Base-by-base conservation (phyloP, 2,797 vertebrate genomes). In the Rousettus madagascariensis region DNA sequence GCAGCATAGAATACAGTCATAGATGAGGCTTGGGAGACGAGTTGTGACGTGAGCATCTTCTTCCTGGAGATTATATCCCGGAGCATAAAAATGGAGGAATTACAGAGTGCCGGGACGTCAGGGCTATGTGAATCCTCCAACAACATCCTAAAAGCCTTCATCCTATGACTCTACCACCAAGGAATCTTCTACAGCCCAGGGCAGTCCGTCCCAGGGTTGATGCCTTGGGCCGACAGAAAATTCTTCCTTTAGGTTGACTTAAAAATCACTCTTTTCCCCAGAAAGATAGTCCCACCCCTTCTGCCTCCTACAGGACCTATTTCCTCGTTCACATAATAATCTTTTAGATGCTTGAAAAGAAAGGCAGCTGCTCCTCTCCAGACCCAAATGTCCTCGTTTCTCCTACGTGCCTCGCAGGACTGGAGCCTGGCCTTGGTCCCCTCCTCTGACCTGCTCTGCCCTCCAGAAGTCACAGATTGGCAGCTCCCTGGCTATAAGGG, bases 41-140 rank as follows among this genome's bases (percentile, higher is more conserved):
- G 17, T 11, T 19, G 15, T 6, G 53, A 75, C 8, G 0, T 1
- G 2, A 5, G 43, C 0, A 0, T 49, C 43, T 61, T 30, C 63
- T 41, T 2, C 1, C 0, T 41, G n/a, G 87, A 71, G 77, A 66
- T 6, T 7, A 38, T 13, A 36, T 36, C 11, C 92, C 30, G 1
- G 46, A 86, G 68, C 59, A 6, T 2, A 51, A 38, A 30, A 7
- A 2, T 3, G 28, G 16, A 68, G 51, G 17, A 30, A 8, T 49
- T 33, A 33, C 12, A 15, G 68, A 66, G 8, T 43, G n/a, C 6
- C 13, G 36, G 55, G 61, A 15, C 51, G 63, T 49, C 2, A 1
- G 74, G 59, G 51, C 51, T 36, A 7, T 4, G 1, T 1, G 4
- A 19, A 38, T 13, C 51, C 33, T 33, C 57, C 43, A 13, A 1